Evolutionary conservation across 2,888 invertebrate genomes (phyloP).

Genomic region (Schrankia costaestrigalis): DNA sequence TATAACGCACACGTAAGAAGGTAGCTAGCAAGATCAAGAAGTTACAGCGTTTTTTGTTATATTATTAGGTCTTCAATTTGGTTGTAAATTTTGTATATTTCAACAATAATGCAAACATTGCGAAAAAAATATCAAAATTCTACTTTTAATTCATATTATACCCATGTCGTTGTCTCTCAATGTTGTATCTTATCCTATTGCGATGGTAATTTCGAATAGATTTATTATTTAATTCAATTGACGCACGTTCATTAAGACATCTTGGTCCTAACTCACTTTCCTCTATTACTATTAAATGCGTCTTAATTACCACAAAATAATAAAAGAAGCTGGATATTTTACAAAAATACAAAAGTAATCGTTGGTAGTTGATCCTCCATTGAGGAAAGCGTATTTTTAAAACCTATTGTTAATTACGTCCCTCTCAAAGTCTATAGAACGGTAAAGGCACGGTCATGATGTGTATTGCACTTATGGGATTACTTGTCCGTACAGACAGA

Average conservation of each 20-base stretch:
- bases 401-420: constrained; percentile 80
- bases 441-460: constrained; percentile 81
- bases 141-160: constrained; percentile 41
- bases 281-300: constrained; percentile 50
- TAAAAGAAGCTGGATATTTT: constrained; percentile 57
- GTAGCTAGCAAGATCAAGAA: too few relatives aligned
- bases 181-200: constrained; percentile 66
- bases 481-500: constrained; percentile 72
- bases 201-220: constrained; percentile 49
- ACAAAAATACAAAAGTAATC: constrained; percentile 68
- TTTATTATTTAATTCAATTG: constrained; percentile 58
- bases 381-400: constrained; percentile 66
- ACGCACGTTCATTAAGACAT: constrained; percentile 57
- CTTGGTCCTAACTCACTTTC: constrained; percentile 64
- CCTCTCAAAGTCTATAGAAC: constrained; percentile 80
- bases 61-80: constrained; percentile 19
- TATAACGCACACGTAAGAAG: constrained; percentile 10
- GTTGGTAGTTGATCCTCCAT: constrained; percentile 54
- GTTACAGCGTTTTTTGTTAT: background rate
- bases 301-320: constrained; percentile 49
- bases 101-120: constrained; percentile 45
- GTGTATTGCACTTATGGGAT: constrained; percentile 78
- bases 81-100: constrained; percentile 30
- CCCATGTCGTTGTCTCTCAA: constrained; percentile 68
- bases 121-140: constrained; percentile 53